Evolutionary conservation across 2,797 vertebrate species (phyloP), one percentile per base, ranked within the genome.

Genomic region (Lateolabrax maculatus): DNA sequence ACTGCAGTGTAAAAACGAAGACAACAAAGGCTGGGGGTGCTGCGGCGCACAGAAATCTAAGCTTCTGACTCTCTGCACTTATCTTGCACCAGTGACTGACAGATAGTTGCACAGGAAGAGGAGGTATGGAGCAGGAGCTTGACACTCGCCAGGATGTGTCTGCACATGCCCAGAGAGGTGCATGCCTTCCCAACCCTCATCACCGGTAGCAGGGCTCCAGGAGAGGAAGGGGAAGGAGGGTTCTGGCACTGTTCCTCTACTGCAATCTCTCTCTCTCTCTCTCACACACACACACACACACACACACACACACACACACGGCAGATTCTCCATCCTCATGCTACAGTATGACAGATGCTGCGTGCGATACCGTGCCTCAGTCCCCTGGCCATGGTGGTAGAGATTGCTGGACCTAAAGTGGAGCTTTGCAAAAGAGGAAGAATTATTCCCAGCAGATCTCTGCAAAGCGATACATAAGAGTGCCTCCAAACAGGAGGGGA

Each of bases 81-180:
- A 39, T 69, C 16, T 18, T 37, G 12, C 43, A 75, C 1, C 46
- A 43, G 48, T n/a, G 39, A 15, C 12, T 60, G 63, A 64, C 44
- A 56, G 44, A 36, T 44, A 44, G 61, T 3, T 18, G 37, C 66
- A 72, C 85, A 75, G 74, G 19, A 36, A 85, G 81, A 66, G 87
- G 84, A 84, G 67, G 84, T 68, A 19, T 56, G 55, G 77, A 86
- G 83, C 62, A 70, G 29, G 31, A 72, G 58, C 51, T 51, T 16
- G 66, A 76, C 48, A 58, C 34, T 9, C 41, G 57, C 31, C 71
- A 18, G 10, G 69, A 83, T 44, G 0, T 79, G 87, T 80, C 75
- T 75, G 68, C 75, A 90, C 85, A 89, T 84, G 83, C 66, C 76
- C 66, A 72, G 65, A 83, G 64, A 79, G 48, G 27, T 49, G 66